These are phyloP conservation scores for Strigamia maritima DNA, from an alignment of 2,888 invertebrate genomes.

Conservation along the genomic window DNA sequence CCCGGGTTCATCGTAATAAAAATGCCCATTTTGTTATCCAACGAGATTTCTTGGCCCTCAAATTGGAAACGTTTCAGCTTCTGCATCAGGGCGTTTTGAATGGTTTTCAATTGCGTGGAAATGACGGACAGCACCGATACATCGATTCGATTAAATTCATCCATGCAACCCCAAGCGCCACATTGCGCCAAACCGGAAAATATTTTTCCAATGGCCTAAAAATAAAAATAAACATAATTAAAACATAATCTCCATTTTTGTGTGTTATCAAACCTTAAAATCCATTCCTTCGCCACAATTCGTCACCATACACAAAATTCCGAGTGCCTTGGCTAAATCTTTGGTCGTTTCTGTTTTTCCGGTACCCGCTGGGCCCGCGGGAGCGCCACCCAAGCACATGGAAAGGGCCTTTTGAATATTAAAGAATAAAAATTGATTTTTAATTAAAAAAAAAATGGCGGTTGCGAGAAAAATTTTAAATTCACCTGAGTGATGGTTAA, in stretches of 20 bases:
- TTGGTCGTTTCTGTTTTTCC: conserved; percentile 91
- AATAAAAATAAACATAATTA: not conserved
- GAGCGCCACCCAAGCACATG: conserved; percentile 88
- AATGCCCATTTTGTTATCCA: conserved; percentile 83
- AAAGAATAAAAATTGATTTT: conserved; percentile 40
- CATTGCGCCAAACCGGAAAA: conserved; percentile 75
- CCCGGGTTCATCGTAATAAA: conserved; percentile 96
- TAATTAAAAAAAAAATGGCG: not conserved
- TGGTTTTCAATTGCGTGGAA: conserved; percentile 85
- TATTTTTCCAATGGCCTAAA: conserved; percentile 67
- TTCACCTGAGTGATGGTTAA: conserved; percentile 76
- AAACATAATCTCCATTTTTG: not conserved
- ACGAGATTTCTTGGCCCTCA: conserved; percentile 73
- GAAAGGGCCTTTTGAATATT: conserved; percentile 62
- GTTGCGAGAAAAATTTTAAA: too few species aligned
- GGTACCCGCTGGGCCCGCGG: conserved; percentile 76
- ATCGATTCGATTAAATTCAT: conserved; percentile 90
- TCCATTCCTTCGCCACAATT: conserved; percentile 93
- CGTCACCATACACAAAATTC: conserved; percentile 59
- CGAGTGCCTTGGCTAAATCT: conserved; percentile 83
- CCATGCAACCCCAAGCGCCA: conserved; percentile 95
- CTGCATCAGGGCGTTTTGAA: conserved; percentile 75
- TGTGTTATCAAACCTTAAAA: conserved; percentile 57
- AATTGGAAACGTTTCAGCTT: conserved; percentile 73
- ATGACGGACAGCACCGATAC: conserved; percentile 89